Evolutionary conservation across 2,113 vertebrate species (phyloP).

Genomic region (Brachyistius frenatus): DNA sequence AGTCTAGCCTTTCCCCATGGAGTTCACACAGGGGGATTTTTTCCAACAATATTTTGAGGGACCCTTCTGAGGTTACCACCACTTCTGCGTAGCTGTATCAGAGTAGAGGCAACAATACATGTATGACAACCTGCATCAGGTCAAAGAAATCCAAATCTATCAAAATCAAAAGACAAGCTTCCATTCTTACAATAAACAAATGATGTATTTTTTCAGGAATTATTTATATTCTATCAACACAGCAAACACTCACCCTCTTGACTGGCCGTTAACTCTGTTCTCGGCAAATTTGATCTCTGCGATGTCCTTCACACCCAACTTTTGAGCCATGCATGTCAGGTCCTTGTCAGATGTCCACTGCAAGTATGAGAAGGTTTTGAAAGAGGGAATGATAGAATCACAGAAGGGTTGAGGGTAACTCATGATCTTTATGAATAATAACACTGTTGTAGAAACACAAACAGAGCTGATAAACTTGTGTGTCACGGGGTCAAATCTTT

Average conservation of each 20-base stretch:
- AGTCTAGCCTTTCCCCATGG: constrained; percentile 91
- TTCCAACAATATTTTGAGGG: constrained; percentile 90
- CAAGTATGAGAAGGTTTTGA: constrained; percentile 30
- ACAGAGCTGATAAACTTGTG: background rate
- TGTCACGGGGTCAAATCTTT: no score
- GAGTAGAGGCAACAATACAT: background rate
- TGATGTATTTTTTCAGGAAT: background rate
- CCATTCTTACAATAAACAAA: background rate
- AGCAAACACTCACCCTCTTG: constrained; percentile 89
- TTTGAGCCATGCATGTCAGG: constrained; percentile 87
- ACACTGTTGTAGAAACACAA: no score
- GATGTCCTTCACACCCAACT: constrained; percentile 90
- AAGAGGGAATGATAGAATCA: background rate
- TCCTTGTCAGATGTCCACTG: constrained; percentile 97
- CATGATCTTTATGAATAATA: no score
- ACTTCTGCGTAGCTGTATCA: constrained; percentile 90
- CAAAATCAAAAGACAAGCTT: background rate
- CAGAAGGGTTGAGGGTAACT: background rate
- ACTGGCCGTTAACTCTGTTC: constrained; percentile 94
- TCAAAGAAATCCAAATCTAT: background rate
- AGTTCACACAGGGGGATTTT: constrained; percentile 90
- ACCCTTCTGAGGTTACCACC: constrained; percentile 91
- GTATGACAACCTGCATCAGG: background rate
- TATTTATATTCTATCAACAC: background rate
- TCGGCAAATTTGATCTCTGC: constrained; percentile 94